A percentile compares a stretch with the other conserved stretches of the same genome.
phyloP scores from a whole-genome alignment of 1,140 invertebrate species.

The Drosophila hydei region DNA sequence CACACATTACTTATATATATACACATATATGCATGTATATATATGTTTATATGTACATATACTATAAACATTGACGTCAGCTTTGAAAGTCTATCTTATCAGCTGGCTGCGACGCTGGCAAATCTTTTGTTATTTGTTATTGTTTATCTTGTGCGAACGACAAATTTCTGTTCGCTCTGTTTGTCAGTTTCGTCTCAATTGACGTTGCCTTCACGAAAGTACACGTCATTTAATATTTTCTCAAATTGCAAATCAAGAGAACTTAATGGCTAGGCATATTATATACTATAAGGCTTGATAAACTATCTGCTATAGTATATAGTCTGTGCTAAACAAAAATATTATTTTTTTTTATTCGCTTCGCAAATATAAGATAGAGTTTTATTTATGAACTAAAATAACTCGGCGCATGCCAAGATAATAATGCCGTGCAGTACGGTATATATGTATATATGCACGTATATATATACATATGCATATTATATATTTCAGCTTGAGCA shows the following conservation, averaged over 20 bases:
- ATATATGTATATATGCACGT: too few species aligned
- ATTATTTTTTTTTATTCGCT: too few species aligned
- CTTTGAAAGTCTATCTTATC: slow-evolving; percentile 24
- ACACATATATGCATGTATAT: background rate
- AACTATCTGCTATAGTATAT: too few species aligned
- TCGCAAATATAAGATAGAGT: too few species aligned
- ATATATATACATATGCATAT: too few species aligned
- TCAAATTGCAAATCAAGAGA: background rate
- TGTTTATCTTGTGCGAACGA: slow-evolving; percentile 45
- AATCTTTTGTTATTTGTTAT: slow-evolving; percentile 35
- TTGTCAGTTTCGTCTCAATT: slow-evolving; percentile 59
- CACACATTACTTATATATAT: background rate
- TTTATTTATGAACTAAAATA: too few species aligned
- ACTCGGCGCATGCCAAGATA: too few species aligned
- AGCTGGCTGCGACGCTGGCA: slow-evolving; percentile 1
- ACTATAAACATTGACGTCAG: slow-evolving; percentile 20
- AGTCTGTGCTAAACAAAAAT: too few species aligned
- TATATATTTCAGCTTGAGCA: too few species aligned
- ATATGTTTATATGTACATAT: slow-evolving; percentile 1
- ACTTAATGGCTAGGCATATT: too few species aligned
- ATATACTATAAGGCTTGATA: too few species aligned
- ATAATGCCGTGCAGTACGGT: too few species aligned
- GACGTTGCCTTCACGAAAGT: slow-evolving; percentile 34
- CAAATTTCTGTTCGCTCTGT: slow-evolving; percentile 17
- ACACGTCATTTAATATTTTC: slow-evolving; percentile 51